These are phyloP conservation scores for Cephonodes hylas DNA, from an alignment of 2,888 invertebrate species.

Conservation along the genomic window DNA sequence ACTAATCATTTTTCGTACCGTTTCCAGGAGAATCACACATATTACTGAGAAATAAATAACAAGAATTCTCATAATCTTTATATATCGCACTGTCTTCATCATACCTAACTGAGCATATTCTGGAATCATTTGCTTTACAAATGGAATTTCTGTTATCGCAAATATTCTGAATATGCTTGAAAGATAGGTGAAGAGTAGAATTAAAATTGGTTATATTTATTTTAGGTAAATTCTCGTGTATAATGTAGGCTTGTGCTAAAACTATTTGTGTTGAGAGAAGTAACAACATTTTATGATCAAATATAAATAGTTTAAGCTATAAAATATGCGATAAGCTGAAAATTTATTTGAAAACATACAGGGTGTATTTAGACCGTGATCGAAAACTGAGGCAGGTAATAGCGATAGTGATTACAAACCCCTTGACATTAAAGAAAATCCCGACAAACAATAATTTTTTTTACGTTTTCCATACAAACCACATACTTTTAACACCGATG, in stretches of 20 bases:
- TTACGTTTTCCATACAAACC: too few relatives aligned
- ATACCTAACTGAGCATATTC: slow-evolving; percentile 43
- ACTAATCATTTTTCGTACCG: too few relatives aligned
- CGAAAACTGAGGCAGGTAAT: too few relatives aligned
- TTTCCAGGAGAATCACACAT: slow-evolving; percentile 53
- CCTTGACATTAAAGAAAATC: too few relatives aligned
- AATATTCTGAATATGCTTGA: slow-evolving; percentile 27
- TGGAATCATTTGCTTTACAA: slow-evolving; percentile 36
- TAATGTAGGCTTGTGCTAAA: background rate
- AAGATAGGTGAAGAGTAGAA: slow-evolving; percentile 34
- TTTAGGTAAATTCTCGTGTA: slow-evolving; percentile 22
- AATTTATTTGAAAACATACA: too few relatives aligned
- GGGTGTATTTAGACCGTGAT: too few relatives aligned
- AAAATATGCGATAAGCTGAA: background rate
- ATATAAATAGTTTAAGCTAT: background rate
- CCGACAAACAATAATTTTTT: too few relatives aligned
- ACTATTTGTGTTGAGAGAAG: background rate
- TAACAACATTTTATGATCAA: background rate
- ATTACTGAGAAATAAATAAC: slow-evolving; percentile 55
- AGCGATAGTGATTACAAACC: too few relatives aligned
- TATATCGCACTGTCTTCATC: slow-evolving; percentile 25
- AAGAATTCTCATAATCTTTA: slow-evolving; percentile 50
- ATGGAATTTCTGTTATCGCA: slow-evolving; percentile 34
- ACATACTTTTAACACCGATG: too few relatives aligned
- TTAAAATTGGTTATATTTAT: slow-evolving; percentile 14